Conservation (phyloP, 2,888 invertebrate species). For the Drosophila emarginata region DNA sequence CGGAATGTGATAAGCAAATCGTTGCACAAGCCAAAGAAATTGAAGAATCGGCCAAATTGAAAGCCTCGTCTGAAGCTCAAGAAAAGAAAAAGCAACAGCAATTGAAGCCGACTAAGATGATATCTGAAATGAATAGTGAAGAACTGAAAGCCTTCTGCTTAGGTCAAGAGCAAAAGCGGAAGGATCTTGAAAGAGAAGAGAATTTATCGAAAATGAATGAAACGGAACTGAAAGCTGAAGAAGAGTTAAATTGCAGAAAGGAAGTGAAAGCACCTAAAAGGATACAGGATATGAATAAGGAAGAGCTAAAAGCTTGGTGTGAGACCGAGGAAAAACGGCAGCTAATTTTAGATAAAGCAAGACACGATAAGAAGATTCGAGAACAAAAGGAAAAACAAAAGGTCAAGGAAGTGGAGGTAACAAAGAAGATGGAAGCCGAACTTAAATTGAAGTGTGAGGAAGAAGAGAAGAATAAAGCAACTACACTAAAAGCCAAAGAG, state of each 20-base stretch:
- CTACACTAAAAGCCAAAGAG: neutral
- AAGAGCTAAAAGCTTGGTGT: constrained; percentile 7
- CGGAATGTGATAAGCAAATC: constrained; percentile 42
- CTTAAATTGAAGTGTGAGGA: neutral
- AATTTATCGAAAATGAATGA: neutral
- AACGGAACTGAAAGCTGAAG: neutral
- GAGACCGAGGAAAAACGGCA: neutral
- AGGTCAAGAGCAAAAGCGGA: neutral
- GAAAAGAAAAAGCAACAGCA: neutral
- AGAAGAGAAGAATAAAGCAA: neutral
- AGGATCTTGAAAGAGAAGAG: neutral
- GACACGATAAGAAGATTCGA: neutral
- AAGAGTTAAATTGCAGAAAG: constrained; percentile 10
- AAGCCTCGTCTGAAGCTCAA: neutral
- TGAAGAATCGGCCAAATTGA: constrained; percentile 10
- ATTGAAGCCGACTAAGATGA: neutral
- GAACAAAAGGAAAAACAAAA: neutral
- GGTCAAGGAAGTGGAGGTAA: neutral
- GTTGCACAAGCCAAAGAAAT: constrained; percentile 35
- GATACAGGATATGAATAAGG: neutral
- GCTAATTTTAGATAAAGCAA: neutral
- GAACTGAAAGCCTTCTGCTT: constrained; percentile 3
- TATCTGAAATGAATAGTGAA: neutral
- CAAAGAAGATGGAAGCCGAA: constrained; percentile 8
- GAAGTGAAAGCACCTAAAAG: neutral